These are phyloP conservation scores for Eonycteris spelaea DNA, from an alignment of 2,113 vertebrate genomes.

Conservation along the genomic window DNA sequence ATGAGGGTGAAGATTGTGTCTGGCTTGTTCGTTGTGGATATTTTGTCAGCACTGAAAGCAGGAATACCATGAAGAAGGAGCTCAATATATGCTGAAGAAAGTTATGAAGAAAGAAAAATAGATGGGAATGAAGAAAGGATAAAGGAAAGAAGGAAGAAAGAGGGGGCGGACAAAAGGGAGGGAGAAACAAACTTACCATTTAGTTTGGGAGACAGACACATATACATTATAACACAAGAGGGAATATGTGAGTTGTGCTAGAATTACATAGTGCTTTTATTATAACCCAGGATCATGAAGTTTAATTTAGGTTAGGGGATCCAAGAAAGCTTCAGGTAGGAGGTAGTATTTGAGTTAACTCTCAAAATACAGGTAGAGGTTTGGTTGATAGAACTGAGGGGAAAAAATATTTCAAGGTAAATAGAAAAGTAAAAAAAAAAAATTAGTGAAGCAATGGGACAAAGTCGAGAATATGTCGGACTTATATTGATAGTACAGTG, in stretches of 20 bases:
- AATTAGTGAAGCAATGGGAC: not conserved
- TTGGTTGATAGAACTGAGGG: not conserved
- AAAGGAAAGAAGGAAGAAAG: not conserved
- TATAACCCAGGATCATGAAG: not conserved
- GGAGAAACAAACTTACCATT: not conserved
- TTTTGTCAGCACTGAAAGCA: not conserved
- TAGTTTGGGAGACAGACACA: not conserved
- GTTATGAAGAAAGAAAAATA: not conserved
- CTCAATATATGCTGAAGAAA: not conserved
- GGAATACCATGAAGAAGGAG: not conserved
- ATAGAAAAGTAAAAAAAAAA: not conserved
- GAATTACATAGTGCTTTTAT: not conserved
- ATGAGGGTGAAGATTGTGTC: not conserved
- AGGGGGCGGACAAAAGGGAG: not conserved
- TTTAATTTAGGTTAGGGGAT: not conserved
- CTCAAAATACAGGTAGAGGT: not conserved
- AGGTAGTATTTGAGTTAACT: not conserved
- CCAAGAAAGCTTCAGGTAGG: not conserved
- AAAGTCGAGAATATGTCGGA: not conserved
- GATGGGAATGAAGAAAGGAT: not conserved
- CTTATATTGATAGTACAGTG: not conserved
- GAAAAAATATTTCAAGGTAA: not conserved
- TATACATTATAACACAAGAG: not conserved
- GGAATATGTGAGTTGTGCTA: not conserved
- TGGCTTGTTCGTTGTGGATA: not conserved